Evolutionary conservation across 1,140 invertebrate species (phyloP).

Genomic region (Drosophila albomicans): DNA sequence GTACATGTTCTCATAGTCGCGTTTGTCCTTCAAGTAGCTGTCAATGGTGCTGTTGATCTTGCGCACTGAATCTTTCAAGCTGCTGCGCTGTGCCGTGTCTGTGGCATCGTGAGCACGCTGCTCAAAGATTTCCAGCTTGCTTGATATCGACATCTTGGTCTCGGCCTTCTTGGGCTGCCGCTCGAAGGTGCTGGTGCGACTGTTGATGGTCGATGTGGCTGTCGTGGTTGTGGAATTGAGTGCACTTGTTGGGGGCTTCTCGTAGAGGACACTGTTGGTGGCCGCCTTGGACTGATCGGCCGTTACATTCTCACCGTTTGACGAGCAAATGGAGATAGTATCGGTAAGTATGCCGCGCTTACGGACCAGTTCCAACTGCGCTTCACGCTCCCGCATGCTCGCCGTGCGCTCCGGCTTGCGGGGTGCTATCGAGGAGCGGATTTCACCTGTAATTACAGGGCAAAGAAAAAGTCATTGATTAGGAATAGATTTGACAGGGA

Average conservation of each 20-base stretch:
- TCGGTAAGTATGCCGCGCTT: slow-evolving; percentile 84
- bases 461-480: not conserved
- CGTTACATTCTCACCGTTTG: slow-evolving; percentile 83
- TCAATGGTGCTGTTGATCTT: slow-evolving; percentile 84
- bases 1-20: slow-evolving; percentile 83
- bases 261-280: slow-evolving; percentile 40
- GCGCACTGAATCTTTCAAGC: slow-evolving; percentile 82
- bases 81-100: slow-evolving; percentile 69
- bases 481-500: no score
- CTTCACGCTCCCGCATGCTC: slow-evolving; percentile 91
- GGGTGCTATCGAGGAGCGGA: slow-evolving; percentile 90
- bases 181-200: slow-evolving; percentile 77
- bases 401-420: slow-evolving; percentile 92
- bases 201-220: slow-evolving; percentile 41
- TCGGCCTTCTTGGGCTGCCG: slow-evolving; percentile 70
- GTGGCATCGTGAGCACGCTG: slow-evolving; percentile 57
- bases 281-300: slow-evolving; percentile 54
- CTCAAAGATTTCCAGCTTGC: slow-evolving; percentile 83
- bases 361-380: slow-evolving; percentile 87
- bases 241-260: slow-evolving; percentile 44
- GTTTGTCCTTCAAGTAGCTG: slow-evolving; percentile 84
- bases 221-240: slow-evolving; percentile 6
- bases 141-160: slow-evolving; percentile 73
- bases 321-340: slow-evolving; percentile 85
- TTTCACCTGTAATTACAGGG: slow-evolving; percentile 87